Evolutionary conservation across 2,113 vertebrate species (phyloP), one percentile per base, ranked within the genome.

Genomic region (Peromyscus maniculatus): DNA sequence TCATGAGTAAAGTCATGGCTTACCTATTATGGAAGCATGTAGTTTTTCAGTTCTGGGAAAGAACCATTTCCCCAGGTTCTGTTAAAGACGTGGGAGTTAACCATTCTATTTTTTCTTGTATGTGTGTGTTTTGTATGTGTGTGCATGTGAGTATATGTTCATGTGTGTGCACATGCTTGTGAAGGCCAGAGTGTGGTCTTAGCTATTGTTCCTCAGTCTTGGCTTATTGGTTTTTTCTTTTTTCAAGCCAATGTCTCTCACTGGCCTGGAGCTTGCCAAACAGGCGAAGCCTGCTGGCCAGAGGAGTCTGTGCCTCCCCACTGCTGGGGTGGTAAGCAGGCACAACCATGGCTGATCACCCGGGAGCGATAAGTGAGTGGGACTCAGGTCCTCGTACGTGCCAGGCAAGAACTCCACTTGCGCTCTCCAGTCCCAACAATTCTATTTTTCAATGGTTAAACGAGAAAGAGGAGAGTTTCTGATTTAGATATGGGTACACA

Each of bases 121-220:
- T 39, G n/a, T 43, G 36, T 39, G 22, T 82, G 49, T 46, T 43
- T 26, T 3, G 28, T 49, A 17, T 46, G 39, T 7, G 16, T 21
- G 15, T 33, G 57, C 3, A 31, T 43, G 9, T 28, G 24, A 10
- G n/a, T 46, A 12, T 43, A 21, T 43, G 39, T 11, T 24, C 12
- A 2, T 2, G 67, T 2, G 15, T 36, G 33, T 33, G 1, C 36
- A 36, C 19, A 15, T 55, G 28, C 59, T 13, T 1, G 0, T 4
- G 28, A 36, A 1, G 31, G 46, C 21, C 43, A 69, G 64, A 69
- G 64, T 31, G 31, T 10, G 49, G 7, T 7, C 43, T 36, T 22
- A 22, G 43, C 43, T 13, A 2, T 21, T 69, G 43, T 22, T 69
- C 64, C 64, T 46, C 15, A 12, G 39, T 31, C 62, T 46, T 11